Percentiles rank a stretch among this genome's conserved stretches.
Conservation (phyloP, 2,888 invertebrate species). For the Rhingia campestris region DNA sequence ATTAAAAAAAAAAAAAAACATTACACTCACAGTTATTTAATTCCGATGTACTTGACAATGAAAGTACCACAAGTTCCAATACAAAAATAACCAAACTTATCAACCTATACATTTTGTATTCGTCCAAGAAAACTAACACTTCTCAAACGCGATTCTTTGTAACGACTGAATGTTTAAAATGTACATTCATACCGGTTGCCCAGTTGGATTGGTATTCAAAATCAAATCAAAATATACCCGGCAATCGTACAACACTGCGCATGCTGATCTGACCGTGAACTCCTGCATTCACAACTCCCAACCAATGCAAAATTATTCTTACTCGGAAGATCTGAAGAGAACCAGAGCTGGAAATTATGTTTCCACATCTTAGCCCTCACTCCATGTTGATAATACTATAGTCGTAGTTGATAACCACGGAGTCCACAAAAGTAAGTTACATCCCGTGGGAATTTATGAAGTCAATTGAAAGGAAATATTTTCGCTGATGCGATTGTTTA, state of each 20-base stretch:
- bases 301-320: conserved; percentile 13
- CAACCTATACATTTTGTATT: conserved; percentile 36
- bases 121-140: conserved; percentile 24
- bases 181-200: conserved; percentile 20
- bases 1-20: background rate
- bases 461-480: conserved; percentile 50
- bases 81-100: conserved; percentile 37
- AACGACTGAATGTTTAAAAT: conserved; percentile 58
- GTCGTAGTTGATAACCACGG: background rate
- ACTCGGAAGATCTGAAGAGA: conserved; percentile 11
- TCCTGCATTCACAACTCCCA: conserved; percentile 20
- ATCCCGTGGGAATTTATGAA: conserved; percentile 41
- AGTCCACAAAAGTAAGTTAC: background rate
- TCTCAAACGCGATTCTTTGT: conserved; percentile 40
- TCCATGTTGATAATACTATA: background rate
- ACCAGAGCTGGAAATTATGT: background rate
- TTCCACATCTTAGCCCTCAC: background rate
- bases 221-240: conserved; percentile 47
- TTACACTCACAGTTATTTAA: conserved; percentile 80
- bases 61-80: conserved; percentile 24
- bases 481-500: conserved; percentile 63
- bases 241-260: conserved; percentile 52
- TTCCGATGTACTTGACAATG: conserved; percentile 78
- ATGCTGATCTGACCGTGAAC: conserved; percentile 48
- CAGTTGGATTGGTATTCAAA: conserved; percentile 36